phyloP scores from a whole-genome alignment of 2,113 vertebrate genomes.

The Oxygymnocypris stewartii region DNA sequence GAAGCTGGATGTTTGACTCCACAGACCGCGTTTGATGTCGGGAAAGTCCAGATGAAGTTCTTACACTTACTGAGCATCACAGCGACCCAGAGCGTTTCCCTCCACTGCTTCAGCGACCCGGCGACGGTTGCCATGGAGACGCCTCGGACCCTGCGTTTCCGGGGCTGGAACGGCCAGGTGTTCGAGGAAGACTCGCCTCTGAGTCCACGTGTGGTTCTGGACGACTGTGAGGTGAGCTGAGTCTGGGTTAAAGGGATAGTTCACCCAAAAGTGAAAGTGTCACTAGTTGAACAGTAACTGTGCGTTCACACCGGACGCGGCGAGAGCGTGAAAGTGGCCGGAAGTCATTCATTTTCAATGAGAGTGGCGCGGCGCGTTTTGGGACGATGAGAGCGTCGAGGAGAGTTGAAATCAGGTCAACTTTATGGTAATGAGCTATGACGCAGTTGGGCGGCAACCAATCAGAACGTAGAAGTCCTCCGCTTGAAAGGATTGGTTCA shows the following conservation, averaged over 20 bases:
- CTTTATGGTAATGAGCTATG: no score
- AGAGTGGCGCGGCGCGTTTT: no score
- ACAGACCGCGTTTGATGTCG: conserved; percentile 86
- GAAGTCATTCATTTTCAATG: no score
- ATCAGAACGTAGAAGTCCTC: no score
- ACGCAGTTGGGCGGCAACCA: no score
- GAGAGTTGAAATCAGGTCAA: no score
- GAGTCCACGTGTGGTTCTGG: conserved; percentile 84
- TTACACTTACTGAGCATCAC: conserved; percentile 94
- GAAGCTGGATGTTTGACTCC: not conserved
- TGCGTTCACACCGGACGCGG: no score
- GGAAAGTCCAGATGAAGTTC: conserved; percentile 98
- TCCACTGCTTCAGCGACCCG: conserved; percentile 84
- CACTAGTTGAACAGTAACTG: no score
- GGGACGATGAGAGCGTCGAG: no score
- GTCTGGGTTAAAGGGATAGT: not conserved
- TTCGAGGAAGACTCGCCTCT: conserved; percentile 83
- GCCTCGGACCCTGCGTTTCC: conserved; percentile 75
- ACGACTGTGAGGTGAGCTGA: conserved; percentile 88
- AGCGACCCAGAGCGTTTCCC: conserved; percentile 85
- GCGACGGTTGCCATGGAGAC: conserved; percentile 59
- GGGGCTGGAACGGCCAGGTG: conserved; percentile 90
- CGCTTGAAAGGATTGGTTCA: no score
- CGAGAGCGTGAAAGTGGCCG: no score
- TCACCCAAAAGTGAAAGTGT: no score